Evolutionary conservation across 2,797 vertebrate species (phyloP).

Genomic region (Malurus leucopterus): DNA sequence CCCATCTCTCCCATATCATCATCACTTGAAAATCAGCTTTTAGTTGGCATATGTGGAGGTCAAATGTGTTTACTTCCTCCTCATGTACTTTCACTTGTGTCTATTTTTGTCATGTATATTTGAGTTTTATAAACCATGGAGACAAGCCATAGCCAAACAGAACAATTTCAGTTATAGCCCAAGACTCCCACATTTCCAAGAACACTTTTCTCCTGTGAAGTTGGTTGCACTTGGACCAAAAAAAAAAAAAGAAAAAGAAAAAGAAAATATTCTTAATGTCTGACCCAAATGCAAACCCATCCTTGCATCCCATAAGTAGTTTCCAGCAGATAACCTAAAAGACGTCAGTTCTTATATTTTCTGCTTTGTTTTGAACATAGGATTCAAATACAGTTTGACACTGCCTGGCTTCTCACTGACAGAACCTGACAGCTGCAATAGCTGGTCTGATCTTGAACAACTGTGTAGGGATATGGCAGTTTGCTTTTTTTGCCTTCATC

Average conservation of each 20-base stretch:
- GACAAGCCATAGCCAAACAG: neutral
- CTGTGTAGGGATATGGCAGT: fast-evolving
- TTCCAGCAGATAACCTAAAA: neutral
- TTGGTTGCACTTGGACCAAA: neutral
- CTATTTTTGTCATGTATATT: neutral
- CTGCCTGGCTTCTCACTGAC: neutral
- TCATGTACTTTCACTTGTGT: neutral
- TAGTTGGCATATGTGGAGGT: neutral
- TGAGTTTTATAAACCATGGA: neutral
- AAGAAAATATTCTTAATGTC: neutral
- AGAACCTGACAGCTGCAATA: neutral
- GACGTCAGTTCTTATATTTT: neutral
- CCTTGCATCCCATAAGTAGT: neutral
- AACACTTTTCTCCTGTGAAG: neutral
- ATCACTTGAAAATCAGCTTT: neutral
- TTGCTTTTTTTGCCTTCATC: neutral
- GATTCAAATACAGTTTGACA: neutral
- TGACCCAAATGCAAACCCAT: neutral
- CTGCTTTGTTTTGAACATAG: neutral
- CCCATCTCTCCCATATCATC: neutral
- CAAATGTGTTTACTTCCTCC: neutral
- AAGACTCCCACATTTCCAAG: neutral
- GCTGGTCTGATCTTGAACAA: neutral
- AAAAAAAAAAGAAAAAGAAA: neutral
- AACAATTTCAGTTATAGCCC: neutral